Conservation (phyloP, 1,140 invertebrate species). For the Neodiprion virginianus region DNA sequence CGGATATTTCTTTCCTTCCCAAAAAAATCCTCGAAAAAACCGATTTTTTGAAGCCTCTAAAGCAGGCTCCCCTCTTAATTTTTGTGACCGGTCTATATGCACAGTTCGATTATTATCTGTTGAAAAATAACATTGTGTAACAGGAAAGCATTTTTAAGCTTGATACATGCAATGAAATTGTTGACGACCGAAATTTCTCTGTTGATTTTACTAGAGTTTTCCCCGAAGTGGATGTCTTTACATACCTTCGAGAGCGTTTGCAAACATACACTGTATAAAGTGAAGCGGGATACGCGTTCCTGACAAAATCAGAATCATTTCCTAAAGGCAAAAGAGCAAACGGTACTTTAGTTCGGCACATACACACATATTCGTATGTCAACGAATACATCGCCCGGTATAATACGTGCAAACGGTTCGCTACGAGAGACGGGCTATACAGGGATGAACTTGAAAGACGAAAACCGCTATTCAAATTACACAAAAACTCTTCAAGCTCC, state of each 20-base stretch:
- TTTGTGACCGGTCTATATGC: too few species aligned
- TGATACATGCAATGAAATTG: too few species aligned
- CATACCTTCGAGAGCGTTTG: background rate
- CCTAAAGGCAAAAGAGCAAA: background rate
- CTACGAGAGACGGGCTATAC: constrained; percentile 11
- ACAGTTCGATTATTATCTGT: too few species aligned
- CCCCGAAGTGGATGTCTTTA: too few species aligned
- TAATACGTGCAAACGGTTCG: background rate
- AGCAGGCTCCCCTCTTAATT: too few species aligned
- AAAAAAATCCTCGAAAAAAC: too few species aligned
- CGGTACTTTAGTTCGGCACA: background rate
- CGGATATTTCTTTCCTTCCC: too few species aligned
- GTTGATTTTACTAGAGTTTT: too few species aligned
- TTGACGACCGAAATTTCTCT: too few species aligned
- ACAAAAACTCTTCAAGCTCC: constrained; percentile 37
- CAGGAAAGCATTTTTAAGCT: too few species aligned
- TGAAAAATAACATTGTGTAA: too few species aligned
- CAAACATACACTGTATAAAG: background rate
- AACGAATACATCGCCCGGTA: background rate
- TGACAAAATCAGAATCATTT: background rate
- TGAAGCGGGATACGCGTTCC: background rate
- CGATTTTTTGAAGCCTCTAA: too few species aligned
- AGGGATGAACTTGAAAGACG: constrained; percentile 23
- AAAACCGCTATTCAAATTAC: constrained; percentile 26
- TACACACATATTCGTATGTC: background rate